Percentiles rank a stretch among this genome's conserved stretches.
Evolutionary conservation across 2,797 vertebrate genomes (phyloP).

Genomic region (Anabacerthia variegaticeps): DNA sequence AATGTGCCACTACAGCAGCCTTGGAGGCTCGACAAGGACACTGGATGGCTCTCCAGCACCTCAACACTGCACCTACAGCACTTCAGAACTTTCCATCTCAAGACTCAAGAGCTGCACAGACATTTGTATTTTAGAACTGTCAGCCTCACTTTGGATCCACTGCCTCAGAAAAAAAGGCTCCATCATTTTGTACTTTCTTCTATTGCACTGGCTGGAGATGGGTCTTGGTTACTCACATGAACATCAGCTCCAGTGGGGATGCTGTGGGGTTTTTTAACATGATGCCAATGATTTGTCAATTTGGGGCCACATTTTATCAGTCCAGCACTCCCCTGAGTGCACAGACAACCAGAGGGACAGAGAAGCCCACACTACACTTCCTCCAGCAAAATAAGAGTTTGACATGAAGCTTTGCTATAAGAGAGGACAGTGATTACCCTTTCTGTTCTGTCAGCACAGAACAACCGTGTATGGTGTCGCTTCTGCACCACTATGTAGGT

Average conservation of each 20-base stretch:
- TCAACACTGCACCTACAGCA: neutral
- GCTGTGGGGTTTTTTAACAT: neutral
- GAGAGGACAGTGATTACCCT: slow-evolving; percentile 81
- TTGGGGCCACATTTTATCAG: neutral
- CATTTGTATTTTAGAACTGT: neutral
- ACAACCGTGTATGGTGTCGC: slow-evolving; percentile 95
- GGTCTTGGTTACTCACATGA: neutral
- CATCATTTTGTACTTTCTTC: neutral
- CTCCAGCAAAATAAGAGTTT: neutral
- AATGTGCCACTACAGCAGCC: neutral
- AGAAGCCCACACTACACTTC: neutral
- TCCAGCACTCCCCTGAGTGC: neutral
- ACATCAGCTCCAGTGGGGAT: neutral
- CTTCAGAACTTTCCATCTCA: neutral
- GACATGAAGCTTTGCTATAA: neutral
- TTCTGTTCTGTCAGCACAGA: slow-evolving; percentile 97
- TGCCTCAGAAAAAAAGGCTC: neutral
- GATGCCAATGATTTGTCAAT: neutral
- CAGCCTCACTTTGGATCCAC: neutral
- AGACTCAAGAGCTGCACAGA: neutral
- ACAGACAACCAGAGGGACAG: neutral
- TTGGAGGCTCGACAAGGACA: neutral
- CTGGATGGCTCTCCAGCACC: neutral
- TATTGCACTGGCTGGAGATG: neutral
- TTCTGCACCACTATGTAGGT: slow-evolving; percentile 99